Percentiles rank a stretch among this genome's conserved stretches.
phyloP scores from a whole-genome alignment of 2,113 vertebrate genomes.

The Gopherus flavomarginatus region DNA sequence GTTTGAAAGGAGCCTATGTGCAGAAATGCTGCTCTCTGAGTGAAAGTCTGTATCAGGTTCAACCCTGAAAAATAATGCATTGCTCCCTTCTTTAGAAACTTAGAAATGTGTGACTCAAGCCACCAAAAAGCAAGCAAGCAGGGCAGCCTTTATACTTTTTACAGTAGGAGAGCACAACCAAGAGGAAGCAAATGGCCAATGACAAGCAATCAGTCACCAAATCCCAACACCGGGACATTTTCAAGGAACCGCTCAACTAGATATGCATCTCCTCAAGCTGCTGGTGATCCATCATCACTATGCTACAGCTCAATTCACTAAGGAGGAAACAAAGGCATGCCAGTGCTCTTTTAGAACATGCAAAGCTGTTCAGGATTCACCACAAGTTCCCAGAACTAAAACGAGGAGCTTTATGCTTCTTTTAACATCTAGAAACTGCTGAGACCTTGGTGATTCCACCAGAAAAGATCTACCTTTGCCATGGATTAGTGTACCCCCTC shows the following conservation, averaged over 20 bases:
- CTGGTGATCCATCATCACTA: background rate
- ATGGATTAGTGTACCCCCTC: background rate
- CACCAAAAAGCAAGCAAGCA: background rate
- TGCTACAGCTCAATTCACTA: background rate
- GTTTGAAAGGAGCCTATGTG: background rate
- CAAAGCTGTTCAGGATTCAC: background rate
- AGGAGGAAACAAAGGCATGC: background rate
- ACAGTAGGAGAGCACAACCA: background rate
- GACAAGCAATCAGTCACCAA: background rate
- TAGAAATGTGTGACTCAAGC: background rate
- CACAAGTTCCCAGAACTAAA: background rate
- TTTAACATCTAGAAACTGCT: background rate
- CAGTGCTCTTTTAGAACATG: background rate
- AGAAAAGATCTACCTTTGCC: background rate
- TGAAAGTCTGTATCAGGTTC: background rate
- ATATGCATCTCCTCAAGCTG: background rate
- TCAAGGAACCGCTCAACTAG: background rate
- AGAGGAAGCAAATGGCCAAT: background rate
- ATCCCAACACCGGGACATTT: background rate
- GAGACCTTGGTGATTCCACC: background rate
- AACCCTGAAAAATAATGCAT: background rate
- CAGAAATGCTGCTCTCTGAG: background rate
- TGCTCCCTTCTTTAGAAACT: background rate
- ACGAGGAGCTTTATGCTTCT: background rate
- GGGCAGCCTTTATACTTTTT: background rate